Conservation (phyloP, 2,888 invertebrate genomes). For the Macropis europaea region DNA sequence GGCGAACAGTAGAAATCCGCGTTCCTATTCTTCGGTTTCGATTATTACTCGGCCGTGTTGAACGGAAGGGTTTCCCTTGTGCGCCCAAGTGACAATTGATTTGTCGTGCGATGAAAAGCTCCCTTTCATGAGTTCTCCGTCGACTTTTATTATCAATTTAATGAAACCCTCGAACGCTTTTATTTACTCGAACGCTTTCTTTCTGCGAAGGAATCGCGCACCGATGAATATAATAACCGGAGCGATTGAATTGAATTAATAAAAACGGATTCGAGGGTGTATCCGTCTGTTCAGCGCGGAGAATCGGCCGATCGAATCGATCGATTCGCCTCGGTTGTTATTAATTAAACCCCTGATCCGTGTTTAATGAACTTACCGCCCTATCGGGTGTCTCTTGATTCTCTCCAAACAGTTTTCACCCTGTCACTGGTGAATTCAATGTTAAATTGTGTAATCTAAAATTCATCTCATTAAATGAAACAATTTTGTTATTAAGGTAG, state of each 20-base stretch:
- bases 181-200: slow-evolving; percentile 32
- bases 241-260: slow-evolving; percentile 34
- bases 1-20: slow-evolving; percentile 4
- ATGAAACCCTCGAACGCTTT: slow-evolving; percentile 32
- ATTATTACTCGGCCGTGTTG: slow-evolving; percentile 5
- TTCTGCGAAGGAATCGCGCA: slow-evolving; percentile 20
- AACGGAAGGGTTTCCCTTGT: background rate
- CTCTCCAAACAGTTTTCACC: background rate
- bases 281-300: slow-evolving; percentile 2
- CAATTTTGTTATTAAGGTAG: too few relatives aligned
- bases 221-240: slow-evolving; percentile 41
- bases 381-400: background rate
- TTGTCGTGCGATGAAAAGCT: background rate
- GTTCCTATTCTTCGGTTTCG: slow-evolving; percentile 1
- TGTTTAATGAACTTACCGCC: slow-evolving; percentile 20
- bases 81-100: slow-evolving; percentile 19
- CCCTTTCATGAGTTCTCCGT: slow-evolving; percentile 10
- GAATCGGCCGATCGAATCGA: background rate
- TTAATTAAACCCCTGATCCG: slow-evolving; percentile 23
- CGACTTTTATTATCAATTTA: slow-evolving; percentile 32
- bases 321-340: background rate
- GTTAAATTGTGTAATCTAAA: background rate
- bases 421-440: too few relatives aligned
- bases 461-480: too few relatives aligned
- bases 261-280: slow-evolving; percentile 28